Conservation (phyloP, 2,113 vertebrate genomes). For the Tetraodon nigroviridis region DNA sequence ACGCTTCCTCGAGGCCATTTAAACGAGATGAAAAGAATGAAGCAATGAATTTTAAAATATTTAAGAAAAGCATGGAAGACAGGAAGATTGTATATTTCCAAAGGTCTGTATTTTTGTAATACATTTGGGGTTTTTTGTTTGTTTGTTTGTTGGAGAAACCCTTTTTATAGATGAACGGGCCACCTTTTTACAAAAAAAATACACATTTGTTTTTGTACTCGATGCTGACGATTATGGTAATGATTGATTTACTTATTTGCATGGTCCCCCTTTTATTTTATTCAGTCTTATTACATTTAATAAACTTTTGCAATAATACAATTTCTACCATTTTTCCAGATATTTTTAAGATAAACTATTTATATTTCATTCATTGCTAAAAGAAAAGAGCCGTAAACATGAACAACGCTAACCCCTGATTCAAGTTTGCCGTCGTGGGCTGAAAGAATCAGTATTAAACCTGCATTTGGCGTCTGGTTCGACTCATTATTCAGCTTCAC, state of each 20-base stretch:
- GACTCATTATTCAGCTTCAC: background rate
- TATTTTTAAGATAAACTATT: conserved; percentile 1
- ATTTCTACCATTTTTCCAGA: background rate
- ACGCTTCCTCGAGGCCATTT: too few species aligned
- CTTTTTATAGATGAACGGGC: background rate
- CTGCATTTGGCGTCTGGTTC: background rate
- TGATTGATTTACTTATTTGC: conserved; percentile 24
- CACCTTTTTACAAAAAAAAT: background rate
- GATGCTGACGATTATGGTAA: conserved; percentile 1
- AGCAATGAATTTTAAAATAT: background rate
- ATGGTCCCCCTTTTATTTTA: conserved; percentile 20
- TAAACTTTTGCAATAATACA: conserved; percentile 47
- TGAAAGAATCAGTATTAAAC: background rate
- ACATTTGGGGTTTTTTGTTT: background rate
- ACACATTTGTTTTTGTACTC: too few species aligned
- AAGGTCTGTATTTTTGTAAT: too few species aligned
- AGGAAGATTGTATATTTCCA: conserved; percentile 50
- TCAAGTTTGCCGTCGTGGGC: conserved; percentile 1
- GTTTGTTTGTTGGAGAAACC: background rate
- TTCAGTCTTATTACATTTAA: conserved; percentile 59
- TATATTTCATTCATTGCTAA: conserved; percentile 42
- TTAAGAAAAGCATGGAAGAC: conserved; percentile 34
- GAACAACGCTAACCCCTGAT: conserved; percentile 22
- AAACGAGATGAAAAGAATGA: too few species aligned
- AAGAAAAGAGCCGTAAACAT: conserved; percentile 26